Percentiles rank a stretch among this genome's conserved stretches.
These are phyloP conservation scores for Galerucella nymphaeae DNA, from an alignment of 2,888 invertebrate species.

Conservation along the genomic window DNA sequence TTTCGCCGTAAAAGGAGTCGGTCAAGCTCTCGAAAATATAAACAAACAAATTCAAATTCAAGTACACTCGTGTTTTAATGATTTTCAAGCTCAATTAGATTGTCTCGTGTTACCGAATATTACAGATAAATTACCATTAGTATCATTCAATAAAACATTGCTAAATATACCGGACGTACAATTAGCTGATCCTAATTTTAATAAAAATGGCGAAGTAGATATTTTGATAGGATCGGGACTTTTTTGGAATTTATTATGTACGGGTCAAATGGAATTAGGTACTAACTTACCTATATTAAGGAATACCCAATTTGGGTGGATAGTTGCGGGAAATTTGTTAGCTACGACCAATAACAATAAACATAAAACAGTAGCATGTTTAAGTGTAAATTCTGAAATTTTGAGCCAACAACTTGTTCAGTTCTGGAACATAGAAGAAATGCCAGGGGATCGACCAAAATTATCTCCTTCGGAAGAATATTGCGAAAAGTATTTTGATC, in stretches of 20 bases:
- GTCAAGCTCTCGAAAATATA: no score
- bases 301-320: constrained; percentile 24
- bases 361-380: background rate
- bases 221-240: constrained; percentile 25
- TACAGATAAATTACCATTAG: constrained; percentile 1
- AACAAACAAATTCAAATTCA: no score
- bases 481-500: no score
- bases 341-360: background rate
- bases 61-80: no score
- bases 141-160: background rate
- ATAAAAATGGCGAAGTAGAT: constrained; percentile 15
- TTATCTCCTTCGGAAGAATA: no score
- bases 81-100: no score
- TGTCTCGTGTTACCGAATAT: constrained; percentile 11
- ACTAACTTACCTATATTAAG: constrained; percentile 15
- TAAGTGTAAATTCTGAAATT: background rate
- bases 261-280: constrained; percentile 17
- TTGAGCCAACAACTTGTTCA: background rate
- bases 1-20: no score
- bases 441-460: no score
- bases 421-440: no score
- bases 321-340: constrained; percentile 23
- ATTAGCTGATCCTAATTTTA: constrained; percentile 22
- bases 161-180: background rate
- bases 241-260: constrained; percentile 22